phyloP scores from a whole-genome alignment of 2,888 invertebrate genomes.

The Encarsia formosa region DNA sequence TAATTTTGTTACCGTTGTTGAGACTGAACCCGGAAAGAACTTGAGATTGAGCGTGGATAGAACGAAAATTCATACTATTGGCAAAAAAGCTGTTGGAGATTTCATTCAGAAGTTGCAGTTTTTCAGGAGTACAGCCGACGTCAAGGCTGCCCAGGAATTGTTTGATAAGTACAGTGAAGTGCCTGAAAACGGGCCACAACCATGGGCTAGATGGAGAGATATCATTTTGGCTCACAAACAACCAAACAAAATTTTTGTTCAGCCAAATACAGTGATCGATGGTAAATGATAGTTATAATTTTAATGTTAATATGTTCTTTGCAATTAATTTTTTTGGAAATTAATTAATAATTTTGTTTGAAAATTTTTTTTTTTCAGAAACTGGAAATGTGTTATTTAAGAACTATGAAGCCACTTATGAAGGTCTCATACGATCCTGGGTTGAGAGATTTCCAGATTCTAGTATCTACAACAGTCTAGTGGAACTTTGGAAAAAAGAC shows the following conservation, averaged over 20 bases:
- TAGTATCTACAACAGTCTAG: conserved; percentile 58
- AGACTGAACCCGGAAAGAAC: conserved; percentile 76
- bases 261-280: conserved; percentile 74
- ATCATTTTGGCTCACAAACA: conserved; percentile 86
- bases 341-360: too few relatives aligned
- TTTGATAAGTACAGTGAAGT: conserved; percentile 80
- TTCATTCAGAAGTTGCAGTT: conserved; percentile 87
- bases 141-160: conserved; percentile 67
- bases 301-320: too few relatives aligned
- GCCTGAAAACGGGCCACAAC: conserved; percentile 60
- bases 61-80: conserved; percentile 74
- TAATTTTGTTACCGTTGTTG: conserved; percentile 70
- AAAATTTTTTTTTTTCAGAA: too few relatives aligned
- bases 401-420: conserved; percentile 71
- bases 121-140: conserved; percentile 85
- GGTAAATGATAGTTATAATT: conserved; percentile 31
- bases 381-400: conserved; percentile 60
- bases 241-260: conserved; percentile 87
- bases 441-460: conserved; percentile 72
- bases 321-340: too few relatives aligned
- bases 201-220: conserved; percentile 81
- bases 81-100: conserved; percentile 77
- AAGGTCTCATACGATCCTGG: conserved; percentile 81
- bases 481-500: conserved; percentile 64
- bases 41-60: conserved; percentile 73